Evolutionary conservation across 1,140 invertebrate genomes (phyloP).

Genomic region (Holotrichia oblita): DNA sequence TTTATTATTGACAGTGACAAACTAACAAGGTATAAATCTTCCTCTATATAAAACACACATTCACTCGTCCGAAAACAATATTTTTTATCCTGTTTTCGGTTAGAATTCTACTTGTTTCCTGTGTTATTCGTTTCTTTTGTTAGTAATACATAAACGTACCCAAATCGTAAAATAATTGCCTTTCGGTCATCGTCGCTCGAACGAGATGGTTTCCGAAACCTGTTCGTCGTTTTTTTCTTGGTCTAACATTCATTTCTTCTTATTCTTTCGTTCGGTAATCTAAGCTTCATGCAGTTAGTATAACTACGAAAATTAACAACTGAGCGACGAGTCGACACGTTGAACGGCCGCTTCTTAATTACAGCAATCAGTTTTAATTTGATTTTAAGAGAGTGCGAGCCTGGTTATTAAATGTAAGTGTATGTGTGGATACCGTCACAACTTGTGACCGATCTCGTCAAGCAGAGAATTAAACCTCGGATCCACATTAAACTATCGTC

Average conservation of each 20-base stretch:
- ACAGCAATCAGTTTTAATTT: slow-evolving; percentile 17
- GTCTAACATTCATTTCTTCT: not conserved
- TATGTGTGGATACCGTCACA: not conserved
- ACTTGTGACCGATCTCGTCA: not conserved
- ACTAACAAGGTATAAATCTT: too few species aligned
- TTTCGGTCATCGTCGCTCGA: not conserved
- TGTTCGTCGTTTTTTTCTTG: not conserved
- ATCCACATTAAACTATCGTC: not conserved
- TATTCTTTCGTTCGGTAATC: not conserved
- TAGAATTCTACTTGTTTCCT: not conserved
- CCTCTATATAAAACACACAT: too few species aligned
- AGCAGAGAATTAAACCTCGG: not conserved
- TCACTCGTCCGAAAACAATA: too few species aligned
- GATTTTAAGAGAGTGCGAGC: slow-evolving; percentile 15
- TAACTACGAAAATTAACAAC: too few species aligned
- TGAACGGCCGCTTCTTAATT: not conserved
- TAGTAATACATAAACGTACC: not conserved
- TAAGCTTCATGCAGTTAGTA: not conserved
- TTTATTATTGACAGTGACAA: too few species aligned
- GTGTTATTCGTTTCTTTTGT: not conserved
- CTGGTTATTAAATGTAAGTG: not conserved
- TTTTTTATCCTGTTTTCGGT: too few species aligned
- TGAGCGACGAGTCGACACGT: not conserved
- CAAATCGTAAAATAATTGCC: slow-evolving; percentile 3
- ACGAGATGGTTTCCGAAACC: not conserved